Evolutionary conservation across 2,113 vertebrate species (phyloP), one percentile per base, ranked within the genome.

Genomic region (Megaptera novaeangliae): DNA sequence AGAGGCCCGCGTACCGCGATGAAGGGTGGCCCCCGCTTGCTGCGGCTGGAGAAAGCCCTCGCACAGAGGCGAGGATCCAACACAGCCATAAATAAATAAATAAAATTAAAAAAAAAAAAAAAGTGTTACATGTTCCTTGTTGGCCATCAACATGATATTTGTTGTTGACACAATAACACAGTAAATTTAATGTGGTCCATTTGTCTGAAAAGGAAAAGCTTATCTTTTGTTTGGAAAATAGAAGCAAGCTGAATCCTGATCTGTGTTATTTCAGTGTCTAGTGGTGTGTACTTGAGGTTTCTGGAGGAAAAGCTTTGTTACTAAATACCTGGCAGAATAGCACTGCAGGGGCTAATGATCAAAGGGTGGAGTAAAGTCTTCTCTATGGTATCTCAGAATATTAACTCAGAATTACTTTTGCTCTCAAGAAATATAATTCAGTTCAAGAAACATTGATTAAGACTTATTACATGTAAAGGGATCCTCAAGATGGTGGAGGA

Each of bases 271-370:
- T 91, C 77, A 91, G 66, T 55, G 81, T 82, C 86, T 93, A 64
- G 34, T 91, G 89, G 94, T 96, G 88, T 97, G 94, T 96, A 68
- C 86, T 95, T 74, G 81, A 95, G 86, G 86, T 93, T 98, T 95
- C 85, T 15, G 2, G 86, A 96, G 82, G 57, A 88, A 94, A 97
- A 74, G 25, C 52, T 91, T 88, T n/a, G 52, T 97, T 86, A 69
- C 74, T 78, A 71, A 96, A 86, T 91, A 68, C 41, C 91, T 95
- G 96, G 88, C 66, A 69, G 57, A 49, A 72, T 89, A 36, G 29
- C 41, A 72, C 7, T 44, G 57, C 63, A 18, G 29, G 14, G 9
- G 31, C 18, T 11, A 77, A 55, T 69, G 59, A 94, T 85, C 36
- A 78, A 90, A 96, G 83, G 14, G 39, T 81, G 64, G 64, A 44